phyloP scores from a whole-genome alignment of 2,113 vertebrate genomes.

The Sinocyclocheilus rhinocerous region DNA sequence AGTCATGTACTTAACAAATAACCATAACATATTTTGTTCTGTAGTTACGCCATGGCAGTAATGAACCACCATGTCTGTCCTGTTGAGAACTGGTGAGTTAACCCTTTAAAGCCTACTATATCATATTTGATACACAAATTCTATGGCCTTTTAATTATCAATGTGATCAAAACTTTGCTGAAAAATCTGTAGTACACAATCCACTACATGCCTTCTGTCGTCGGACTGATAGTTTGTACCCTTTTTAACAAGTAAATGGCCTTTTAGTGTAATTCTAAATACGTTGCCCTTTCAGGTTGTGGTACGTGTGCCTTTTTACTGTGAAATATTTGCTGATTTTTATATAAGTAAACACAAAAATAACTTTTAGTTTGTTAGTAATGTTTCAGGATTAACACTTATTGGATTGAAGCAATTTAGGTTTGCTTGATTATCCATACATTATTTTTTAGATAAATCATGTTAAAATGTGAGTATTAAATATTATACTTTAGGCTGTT shows the following conservation, averaged over 20 bases:
- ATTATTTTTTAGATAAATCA: not conserved
- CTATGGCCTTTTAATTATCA: no score
- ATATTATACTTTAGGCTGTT: not conserved
- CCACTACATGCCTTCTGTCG: no score
- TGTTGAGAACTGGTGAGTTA: conserved; percentile 89
- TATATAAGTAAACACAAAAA: not conserved
- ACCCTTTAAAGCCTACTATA: not conserved
- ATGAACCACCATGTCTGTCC: conserved; percentile 95
- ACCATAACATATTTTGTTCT: not conserved
- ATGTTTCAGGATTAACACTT: not conserved
- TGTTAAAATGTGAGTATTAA: not conserved
- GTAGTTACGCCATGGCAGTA: conserved; percentile 91
- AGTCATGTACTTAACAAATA: not conserved
- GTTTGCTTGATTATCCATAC: not conserved
- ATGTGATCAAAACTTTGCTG: no score
- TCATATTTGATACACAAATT: no score
- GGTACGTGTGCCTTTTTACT: not conserved
- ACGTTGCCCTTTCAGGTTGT: not conserved
- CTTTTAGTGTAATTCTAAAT: not conserved
- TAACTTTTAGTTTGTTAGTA: not conserved
- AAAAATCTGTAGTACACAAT: no score
- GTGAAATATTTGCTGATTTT: not conserved
- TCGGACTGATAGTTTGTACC: no score
- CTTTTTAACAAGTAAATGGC: not conserved
- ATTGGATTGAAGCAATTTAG: not conserved